Percentiles rank a stretch among this genome's conserved stretches.
phyloP scores from a whole-genome alignment of 2,888 invertebrate species.

The Stenoptilia bipunctidactyla region DNA sequence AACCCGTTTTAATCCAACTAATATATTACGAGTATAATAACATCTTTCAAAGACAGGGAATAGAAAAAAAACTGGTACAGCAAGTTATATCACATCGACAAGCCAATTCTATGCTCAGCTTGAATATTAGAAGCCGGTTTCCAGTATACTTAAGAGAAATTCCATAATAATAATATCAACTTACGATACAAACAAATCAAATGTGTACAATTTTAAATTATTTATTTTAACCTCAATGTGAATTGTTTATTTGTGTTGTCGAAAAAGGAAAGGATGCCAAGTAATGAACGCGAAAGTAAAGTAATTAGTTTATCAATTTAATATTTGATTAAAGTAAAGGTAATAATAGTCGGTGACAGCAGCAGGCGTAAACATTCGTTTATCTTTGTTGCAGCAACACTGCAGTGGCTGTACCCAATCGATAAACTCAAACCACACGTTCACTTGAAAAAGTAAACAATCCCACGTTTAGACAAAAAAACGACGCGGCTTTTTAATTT shows the following conservation, averaged over 20 bases:
- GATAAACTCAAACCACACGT: conserved; percentile 37
- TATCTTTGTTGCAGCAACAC: conserved; percentile 38
- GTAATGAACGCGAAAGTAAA: no score
- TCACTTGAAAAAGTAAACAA: neutral
- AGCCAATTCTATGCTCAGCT: conserved; percentile 24
- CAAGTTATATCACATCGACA: conserved; percentile 39
- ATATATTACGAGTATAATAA: no score
- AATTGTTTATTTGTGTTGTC: no score
- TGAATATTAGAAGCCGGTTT: conserved; percentile 26
- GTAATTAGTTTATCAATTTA: no score
- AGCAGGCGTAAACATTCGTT: conserved; percentile 45
- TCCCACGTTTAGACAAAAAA: conserved; percentile 3
- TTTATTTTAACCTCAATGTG: no score
- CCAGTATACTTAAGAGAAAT: neutral
- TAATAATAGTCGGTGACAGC: neutral
- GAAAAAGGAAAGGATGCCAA: no score
- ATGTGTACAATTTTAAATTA: no score
- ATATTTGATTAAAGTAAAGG: neutral
- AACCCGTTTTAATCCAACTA: no score
- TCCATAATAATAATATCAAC: conserved; percentile 1
- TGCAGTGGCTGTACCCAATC: conserved; percentile 46
- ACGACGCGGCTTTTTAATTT: conserved; percentile 29
- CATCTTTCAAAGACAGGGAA: neutral
- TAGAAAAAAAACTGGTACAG: conserved; percentile 44
- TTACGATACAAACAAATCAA: no score